Evolutionary conservation across 2,888 invertebrate genomes (phyloP).

Genomic region (Euzetes globulus): DNA sequence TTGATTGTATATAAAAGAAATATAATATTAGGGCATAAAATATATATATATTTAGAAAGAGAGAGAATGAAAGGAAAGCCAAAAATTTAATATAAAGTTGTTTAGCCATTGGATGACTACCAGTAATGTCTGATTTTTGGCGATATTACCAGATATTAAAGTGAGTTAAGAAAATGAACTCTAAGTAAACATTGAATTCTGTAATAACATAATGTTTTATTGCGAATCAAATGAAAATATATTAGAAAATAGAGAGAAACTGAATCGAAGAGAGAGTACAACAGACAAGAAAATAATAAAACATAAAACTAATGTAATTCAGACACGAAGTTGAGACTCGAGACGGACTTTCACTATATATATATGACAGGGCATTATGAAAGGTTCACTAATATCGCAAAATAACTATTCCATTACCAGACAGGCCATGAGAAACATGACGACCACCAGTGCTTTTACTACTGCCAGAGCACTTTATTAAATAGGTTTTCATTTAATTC

Average conservation of each 20-base stretch:
- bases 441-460: not conserved
- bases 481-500: conserved; percentile 10
- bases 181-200: conserved; percentile 17
- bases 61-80: not conserved
- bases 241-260: no score
- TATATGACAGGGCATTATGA: conserved; percentile 20
- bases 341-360: conserved; percentile 3
- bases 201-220: conserved; percentile 23
- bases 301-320: conserved; percentile 18
- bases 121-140: conserved; percentile 4
- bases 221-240: conserved; percentile 12
- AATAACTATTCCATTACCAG: conserved; percentile 9
- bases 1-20: not conserved
- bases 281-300: not conserved
- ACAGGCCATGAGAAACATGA: not conserved
- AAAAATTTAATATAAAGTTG: conserved; percentile 5
- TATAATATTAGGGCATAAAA: not conserved
- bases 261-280: not conserved
- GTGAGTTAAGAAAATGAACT: conserved; percentile 20
- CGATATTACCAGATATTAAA: conserved; percentile 10
- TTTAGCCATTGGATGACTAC: not conserved
- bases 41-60: not conserved
- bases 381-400: conserved; percentile 8
- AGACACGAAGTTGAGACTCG: conserved; percentile 4
- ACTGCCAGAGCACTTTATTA: not conserved